Conservation (phyloP, 1,140 invertebrate species). For the Heliconius hermathena region DNA sequence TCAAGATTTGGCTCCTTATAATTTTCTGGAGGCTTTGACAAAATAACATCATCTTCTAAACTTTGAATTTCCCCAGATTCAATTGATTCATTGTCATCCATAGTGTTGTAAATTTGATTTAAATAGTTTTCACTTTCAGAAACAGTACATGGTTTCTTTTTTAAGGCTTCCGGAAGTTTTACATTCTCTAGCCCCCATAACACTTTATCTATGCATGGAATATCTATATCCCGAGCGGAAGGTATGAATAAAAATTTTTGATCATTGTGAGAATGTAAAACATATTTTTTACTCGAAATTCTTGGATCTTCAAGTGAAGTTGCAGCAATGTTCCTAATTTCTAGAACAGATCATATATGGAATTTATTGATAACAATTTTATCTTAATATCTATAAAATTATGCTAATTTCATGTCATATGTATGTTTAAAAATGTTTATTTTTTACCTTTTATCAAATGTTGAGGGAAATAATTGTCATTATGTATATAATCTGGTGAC, state of each 20-base stretch:
- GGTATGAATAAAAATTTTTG: constrained; percentile 41
- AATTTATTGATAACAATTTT: neutral
- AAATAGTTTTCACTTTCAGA: constrained; percentile 40
- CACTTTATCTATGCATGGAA: constrained; percentile 50
- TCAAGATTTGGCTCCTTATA: neutral
- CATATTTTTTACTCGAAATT: constrained; percentile 60
- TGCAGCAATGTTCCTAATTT: constrained; percentile 55
- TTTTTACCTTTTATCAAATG: constrained; percentile 56
- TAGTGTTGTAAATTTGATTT: constrained; percentile 52
- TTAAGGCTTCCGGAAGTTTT: constrained; percentile 49
- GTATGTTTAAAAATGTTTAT: constrained; percentile 13
- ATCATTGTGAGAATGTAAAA: constrained; percentile 44
- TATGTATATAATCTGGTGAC: constrained; percentile 54
- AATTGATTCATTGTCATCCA: constrained; percentile 38
- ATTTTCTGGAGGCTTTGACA: neutral
- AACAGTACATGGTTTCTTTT: constrained; percentile 31
- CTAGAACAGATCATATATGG: constrained; percentile 40
- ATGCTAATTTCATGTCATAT: constrained; percentile 9
- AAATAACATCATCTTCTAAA: constrained; percentile 25
- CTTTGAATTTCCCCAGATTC: constrained; percentile 48
- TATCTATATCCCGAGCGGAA: constrained; percentile 48
- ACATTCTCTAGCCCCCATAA: constrained; percentile 48
- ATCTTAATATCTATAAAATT: neutral
- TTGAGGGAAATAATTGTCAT: constrained; percentile 41
- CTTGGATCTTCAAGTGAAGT: constrained; percentile 61